Percentiles rank a stretch among this genome's conserved stretches.
phyloP scores from a whole-genome alignment of 2,888 invertebrate genomes.

The Orthosia gothica region DNA sequence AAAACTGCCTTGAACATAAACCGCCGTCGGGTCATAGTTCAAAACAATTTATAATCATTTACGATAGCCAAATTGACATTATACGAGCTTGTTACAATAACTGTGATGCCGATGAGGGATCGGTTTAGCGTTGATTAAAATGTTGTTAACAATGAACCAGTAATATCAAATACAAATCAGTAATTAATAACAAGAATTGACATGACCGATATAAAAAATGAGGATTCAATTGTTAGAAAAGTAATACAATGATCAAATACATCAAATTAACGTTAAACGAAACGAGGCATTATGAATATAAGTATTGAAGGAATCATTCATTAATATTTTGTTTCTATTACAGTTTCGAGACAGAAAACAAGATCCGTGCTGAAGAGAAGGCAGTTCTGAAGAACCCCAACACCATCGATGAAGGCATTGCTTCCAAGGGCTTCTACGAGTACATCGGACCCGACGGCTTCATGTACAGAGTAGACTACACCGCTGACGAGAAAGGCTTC shows the following conservation, averaged over 20 bases:
- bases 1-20: conserved; percentile 79
- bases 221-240: conserved; percentile 13
- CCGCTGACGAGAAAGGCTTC: conserved; percentile 90
- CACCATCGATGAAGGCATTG: conserved; percentile 88
- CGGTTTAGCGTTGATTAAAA: conserved; percentile 33
- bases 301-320: background rate
- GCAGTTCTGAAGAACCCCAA: conserved; percentile 89
- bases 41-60: conserved; percentile 82
- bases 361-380: conserved; percentile 90
- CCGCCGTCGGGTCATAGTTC: conserved; percentile 79
- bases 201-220: conserved; percentile 18
- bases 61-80: conserved; percentile 74
- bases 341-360: conserved; percentile 91
- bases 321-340: conserved; percentile 45
- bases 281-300: background rate
- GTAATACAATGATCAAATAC: conserved; percentile 19
- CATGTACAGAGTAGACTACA: conserved; percentile 90
- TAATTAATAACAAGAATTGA: conserved; percentile 42
- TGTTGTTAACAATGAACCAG: conserved; percentile 46
- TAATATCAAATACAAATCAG: conserved; percentile 37
- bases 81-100: conserved; percentile 60
- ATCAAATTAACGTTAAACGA: background rate
- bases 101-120: conserved; percentile 50
- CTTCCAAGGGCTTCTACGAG: conserved; percentile 89
- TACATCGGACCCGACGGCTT: conserved; percentile 91